These are phyloP conservation scores for Hydrolagus affinis DNA, from an alignment of 2,113 vertebrate species.

Conservation along the genomic window DNA sequence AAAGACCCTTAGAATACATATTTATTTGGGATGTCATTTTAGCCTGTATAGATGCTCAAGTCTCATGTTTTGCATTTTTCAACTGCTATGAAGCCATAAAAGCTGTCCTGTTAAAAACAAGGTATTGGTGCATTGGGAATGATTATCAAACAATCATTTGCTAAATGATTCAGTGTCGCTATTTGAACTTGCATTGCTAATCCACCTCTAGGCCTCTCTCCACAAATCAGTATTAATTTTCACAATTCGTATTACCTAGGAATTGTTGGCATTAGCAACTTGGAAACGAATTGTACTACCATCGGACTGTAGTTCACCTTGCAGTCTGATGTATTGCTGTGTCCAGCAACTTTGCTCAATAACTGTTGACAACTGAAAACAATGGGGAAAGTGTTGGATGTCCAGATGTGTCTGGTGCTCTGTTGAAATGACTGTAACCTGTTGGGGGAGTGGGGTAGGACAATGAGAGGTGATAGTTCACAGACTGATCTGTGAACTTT, in stretches of 20 bases:
- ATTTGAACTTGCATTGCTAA: neutral
- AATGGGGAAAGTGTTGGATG: neutral
- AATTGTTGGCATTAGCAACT: neutral
- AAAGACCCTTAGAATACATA: neutral
- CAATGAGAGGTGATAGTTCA: conserved; percentile 84
- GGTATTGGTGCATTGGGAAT: neutral
- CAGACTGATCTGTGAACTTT: conserved; percentile 90
- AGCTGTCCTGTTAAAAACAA: too few relatives aligned
- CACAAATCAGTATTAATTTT: neutral
- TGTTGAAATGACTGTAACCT: neutral
- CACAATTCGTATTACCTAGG: neutral
- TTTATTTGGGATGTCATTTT: too few relatives aligned
- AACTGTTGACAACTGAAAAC: neutral
- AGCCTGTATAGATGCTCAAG: too few relatives aligned
- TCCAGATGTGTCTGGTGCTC: conserved; percentile 13
- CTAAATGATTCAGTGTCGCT: neutral
- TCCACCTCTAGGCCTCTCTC: neutral
- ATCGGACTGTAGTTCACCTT: neutral
- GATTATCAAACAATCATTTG: neutral
- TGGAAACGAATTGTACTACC: neutral
- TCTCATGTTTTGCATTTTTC: too few relatives aligned
- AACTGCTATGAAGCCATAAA: too few relatives aligned
- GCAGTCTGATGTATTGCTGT: too few relatives aligned
- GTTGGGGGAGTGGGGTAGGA: conserved; percentile 47
- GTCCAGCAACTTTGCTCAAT: neutral